Base-by-base conservation (phyloP, 2,888 invertebrate genomes). In the Meghimatium bilineatum region DNA sequence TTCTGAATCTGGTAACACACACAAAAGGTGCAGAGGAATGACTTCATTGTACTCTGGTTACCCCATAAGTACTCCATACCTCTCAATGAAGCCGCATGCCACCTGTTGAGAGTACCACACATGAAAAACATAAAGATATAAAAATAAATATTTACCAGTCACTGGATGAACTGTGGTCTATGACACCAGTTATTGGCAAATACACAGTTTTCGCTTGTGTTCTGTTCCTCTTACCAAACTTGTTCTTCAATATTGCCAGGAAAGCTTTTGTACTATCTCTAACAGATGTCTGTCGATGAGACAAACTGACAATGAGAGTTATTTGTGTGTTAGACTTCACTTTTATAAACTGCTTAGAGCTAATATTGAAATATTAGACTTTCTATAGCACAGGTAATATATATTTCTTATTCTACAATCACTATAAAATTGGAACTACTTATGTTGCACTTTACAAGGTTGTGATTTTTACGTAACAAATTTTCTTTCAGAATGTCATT, bases 201-300 rank as follows among this genome's bases (percentile, higher is more conserved):
- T 92, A 93, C 44, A 91, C 90, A 60, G 89, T 87, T 72, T 90
- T 91, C 86, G 91, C 83, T 72, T 90, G 90, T 74, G 88, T 85
- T 23, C 90, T 82, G 78, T 90, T 89, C 69, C 89, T 90, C 76
- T 88, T 90, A 83, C 90, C 91, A 26, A 94, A 84, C 82, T 94
- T 94, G 88, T 94, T 94, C 81, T 92, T 91, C 78, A 94, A 83
- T n/a, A 93, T 93, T 87, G 93, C 93, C 80, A 94, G 88, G 84
- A 94, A 93, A 12, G 94, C 94, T 86, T 92, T 91, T 6, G 93
- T 93, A 80, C 93, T 92, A 86, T 94, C 93, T 88, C 92, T 94
- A 20, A 93, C 89, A 56, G 94, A 92, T 5, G 93, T 92, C 94
- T 94, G 88, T 49, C 56, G 74, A 14, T 66, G 26, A 69, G 26